Base-by-base conservation (phyloP, 30 jellyfish, hydroid and myxozoan species). In the Chironex yamaguchii region DNA sequence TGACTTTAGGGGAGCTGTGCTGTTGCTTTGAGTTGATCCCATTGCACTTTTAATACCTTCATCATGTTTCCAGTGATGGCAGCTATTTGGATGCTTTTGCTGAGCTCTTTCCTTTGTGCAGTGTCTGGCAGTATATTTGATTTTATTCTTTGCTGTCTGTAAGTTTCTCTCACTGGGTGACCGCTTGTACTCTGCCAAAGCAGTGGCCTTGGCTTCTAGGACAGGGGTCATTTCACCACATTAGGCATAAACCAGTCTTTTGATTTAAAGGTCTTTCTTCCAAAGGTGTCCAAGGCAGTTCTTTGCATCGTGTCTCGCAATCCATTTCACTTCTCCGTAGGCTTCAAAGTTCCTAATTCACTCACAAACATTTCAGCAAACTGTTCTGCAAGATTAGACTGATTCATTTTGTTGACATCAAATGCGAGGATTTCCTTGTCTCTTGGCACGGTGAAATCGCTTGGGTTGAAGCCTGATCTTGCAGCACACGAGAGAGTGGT, bases 401-500 rank as follows among this genome's bases (percentile, higher is more conserved):
- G 76, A 12, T 6, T 2, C 77, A 71, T 30, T 34, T 33, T 71
- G 77, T 17, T 71, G 76, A 71, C 32, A 27, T 29, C 71, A 67
- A n/a, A 6, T 22, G 68, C 67, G 67, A 63, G 79, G 79, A 66
- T 35, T 3, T 77, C 77, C 30, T 2, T 29, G 12, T 24, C 35
- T 29, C 79, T 6, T 29, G 2, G 14, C 20, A 2, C 6, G 79
- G 58, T 24, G 79, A 22, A 66, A 24, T 66, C 63, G 27, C 63
- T 58, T 22, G 73, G 11, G 73, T 4, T 12, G 73, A 11, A 4
- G 73, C 73, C 31, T 12, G 73, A 21, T 22, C 34, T n/a, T 72
- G 86, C 86, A 72, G 20, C 32, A 17, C 62, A 76, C 84, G 62
- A 76, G 86, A 26, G 87, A n/a, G 85, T 76, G 88, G 88, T 76